Evolutionary conservation across 2,113 vertebrate genomes (phyloP), one percentile per base, ranked within the genome.

Genomic region (Campylomormyrus tamandua): DNA sequence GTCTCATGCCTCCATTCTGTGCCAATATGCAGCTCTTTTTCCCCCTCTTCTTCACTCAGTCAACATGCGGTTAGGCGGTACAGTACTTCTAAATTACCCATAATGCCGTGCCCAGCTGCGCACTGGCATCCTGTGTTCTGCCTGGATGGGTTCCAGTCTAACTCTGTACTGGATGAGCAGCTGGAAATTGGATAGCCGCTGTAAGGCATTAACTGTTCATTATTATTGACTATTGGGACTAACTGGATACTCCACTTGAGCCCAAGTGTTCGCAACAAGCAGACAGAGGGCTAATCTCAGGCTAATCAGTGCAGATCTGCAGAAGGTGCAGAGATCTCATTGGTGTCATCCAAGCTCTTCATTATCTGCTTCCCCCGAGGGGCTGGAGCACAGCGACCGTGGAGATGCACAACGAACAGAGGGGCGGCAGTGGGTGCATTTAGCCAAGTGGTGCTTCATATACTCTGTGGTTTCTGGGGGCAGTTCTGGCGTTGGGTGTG

Each of bases 211-310:
- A 42, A 5, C 74, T 39, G 74, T 19, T 80, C 74, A 19, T 80
- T 39, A 39, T 77, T 77, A 77, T 80, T 35, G 17, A 42, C 74
- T 42, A 80, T 42, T 80, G 31, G 17, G 74, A 42, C 62, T 66
- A 66, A 27, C 62, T 70, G 62, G n/a, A 70, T 70, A 70, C 27
- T 42, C 39, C 35, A 80, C 74, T 42, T 80, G 74, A 39, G 74
- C 15, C 58, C 39, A 42, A 87, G 90, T 92, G 85, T 88, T 87
- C 90, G 90, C 87, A 91, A 91, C 90, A 92, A 91, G 91, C 91
- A 91, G 35, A 77, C 15, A 90, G 19, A 74, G 46, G 70, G 11
- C 89, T 91, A 85, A 91, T 91, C 89, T 52, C 49, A 24, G 66
- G 27, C 10, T 42, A 50, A n/a, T 31, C 48, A 89, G 24, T 27